Conservation (phyloP, 2,797 vertebrate species). For the Poeciliopsis gracilis region DNA sequence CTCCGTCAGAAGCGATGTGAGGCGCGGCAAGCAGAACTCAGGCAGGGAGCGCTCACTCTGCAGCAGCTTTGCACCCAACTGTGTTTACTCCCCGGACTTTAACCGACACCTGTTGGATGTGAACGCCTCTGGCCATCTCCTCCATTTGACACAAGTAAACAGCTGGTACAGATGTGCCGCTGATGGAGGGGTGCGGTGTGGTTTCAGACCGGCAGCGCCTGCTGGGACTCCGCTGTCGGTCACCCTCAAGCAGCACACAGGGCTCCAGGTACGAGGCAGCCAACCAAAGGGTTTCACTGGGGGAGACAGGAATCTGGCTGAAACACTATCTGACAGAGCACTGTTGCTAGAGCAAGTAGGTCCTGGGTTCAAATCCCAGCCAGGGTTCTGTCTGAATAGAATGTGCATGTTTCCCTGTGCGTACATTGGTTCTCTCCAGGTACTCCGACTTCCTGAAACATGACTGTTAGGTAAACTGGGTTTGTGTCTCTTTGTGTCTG, state of each 20-base stretch:
- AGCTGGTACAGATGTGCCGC: constrained; percentile 80
- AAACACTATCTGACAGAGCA: not conserved
- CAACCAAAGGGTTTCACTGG: not conserved
- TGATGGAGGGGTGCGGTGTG: constrained; percentile 70
- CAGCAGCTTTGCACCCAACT: constrained; percentile 72
- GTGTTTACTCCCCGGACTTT: constrained; percentile 77
- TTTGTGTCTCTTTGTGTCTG: not conserved
- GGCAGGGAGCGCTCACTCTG: constrained; percentile 66
- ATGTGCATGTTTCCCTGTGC: not conserved
- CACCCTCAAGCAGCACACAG: constrained; percentile 83
- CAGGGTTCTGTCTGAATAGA: not conserved
- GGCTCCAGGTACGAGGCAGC: constrained; percentile 79
- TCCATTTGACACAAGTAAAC: constrained; percentile 80
- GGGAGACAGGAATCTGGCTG: not conserved
- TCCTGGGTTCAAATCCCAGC: not conserved
- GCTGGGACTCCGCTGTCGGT: constrained; percentile 81
- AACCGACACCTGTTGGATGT: constrained; percentile 76
- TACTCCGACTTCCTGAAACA: not conserved
- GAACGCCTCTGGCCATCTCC: constrained; percentile 71
- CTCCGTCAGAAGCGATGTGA: constrained; percentile 71
- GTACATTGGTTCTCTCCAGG: not conserved
- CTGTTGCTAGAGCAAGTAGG: not conserved
- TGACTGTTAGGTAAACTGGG: not conserved
- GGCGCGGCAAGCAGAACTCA: constrained; percentile 48
- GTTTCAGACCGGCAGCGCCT: constrained; percentile 74